Conservation (phyloP, 2,888 invertebrate species). For the Plusia festucae region DNA sequence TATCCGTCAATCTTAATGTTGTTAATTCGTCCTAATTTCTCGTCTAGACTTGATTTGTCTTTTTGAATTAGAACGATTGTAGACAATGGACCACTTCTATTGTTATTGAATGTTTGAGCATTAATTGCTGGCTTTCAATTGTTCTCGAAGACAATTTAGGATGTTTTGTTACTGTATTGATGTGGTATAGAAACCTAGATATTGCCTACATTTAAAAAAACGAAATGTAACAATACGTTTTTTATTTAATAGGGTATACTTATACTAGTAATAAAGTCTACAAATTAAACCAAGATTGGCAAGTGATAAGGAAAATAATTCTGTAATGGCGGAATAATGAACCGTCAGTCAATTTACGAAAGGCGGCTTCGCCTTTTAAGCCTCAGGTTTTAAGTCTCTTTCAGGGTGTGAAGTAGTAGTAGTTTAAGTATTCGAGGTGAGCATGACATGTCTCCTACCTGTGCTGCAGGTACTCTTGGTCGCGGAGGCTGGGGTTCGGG, state of each 20-base stretch:
- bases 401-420: no score
- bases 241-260: no score
- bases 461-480: slow-evolving; percentile 96
- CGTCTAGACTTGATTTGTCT: slow-evolving; percentile 62
- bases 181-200: slow-evolving; percentile 7
- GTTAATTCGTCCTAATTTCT: slow-evolving; percentile 57
- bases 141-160: slow-evolving; percentile 25
- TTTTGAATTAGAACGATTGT: slow-evolving; percentile 43
- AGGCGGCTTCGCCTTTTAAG: no score
- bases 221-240: no score
- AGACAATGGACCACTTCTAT: slow-evolving; percentile 48
- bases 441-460: no score
- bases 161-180: slow-evolving; percentile 15
- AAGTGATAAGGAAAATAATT: no score
- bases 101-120: slow-evolving; percentile 41
- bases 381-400: no score
- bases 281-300: no score
- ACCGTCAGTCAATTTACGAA: no score
- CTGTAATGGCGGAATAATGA: no score
- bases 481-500: slow-evolving; percentile 94
- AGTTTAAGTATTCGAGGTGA: no score
- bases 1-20: slow-evolving; percentile 57
- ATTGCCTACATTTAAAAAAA: neutral
- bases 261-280: no score
- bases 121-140: slow-evolving; percentile 39